Evolutionary conservation across 1,140 invertebrate genomes (phyloP).

Genomic region (Diachasma alloeum): DNA sequence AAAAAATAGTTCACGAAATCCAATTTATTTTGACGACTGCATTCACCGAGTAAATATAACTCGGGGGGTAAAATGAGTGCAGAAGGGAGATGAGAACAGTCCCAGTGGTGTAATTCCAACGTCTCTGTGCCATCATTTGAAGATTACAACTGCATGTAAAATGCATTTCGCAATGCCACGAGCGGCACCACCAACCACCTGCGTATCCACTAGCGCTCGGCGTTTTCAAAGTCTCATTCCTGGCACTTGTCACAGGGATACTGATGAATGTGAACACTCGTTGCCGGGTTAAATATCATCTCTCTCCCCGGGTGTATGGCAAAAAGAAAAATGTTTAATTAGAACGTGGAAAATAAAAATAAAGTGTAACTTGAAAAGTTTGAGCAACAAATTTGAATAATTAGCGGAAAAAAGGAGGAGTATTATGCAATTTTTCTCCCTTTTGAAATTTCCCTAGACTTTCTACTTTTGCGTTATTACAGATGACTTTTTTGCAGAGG

Average conservation of each 20-base stretch:
- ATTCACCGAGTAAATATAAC: conserved; percentile 6
- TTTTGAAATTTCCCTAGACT: background rate
- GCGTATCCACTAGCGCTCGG: background rate
- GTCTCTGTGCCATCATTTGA: conserved; percentile 20
- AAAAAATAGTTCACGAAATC: background rate
- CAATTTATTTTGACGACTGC: background rate
- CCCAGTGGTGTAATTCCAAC: conserved; percentile 16
- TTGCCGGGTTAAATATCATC: background rate
- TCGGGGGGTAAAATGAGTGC: background rate
- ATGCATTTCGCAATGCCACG: conserved; percentile 13
- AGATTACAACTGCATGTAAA: conserved; percentile 26
- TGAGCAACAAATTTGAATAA: background rate
- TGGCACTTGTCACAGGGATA: conserved; percentile 30
- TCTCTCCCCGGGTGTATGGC: background rate
- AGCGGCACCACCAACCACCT: conserved; percentile 23
- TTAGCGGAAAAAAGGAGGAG: background rate
- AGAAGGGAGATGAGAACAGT: background rate
- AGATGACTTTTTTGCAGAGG: background rate
- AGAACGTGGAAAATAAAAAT: background rate
- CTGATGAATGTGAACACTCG: background rate
- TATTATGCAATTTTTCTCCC: background rate
- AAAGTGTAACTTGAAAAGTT: background rate
- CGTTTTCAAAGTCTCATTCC: conserved; percentile 41
- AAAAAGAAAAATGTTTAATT: background rate
- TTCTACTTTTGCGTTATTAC: background rate